Conservation (phyloP, 2,888 invertebrate genomes). For the Agrilus cyanescens region DNA sequence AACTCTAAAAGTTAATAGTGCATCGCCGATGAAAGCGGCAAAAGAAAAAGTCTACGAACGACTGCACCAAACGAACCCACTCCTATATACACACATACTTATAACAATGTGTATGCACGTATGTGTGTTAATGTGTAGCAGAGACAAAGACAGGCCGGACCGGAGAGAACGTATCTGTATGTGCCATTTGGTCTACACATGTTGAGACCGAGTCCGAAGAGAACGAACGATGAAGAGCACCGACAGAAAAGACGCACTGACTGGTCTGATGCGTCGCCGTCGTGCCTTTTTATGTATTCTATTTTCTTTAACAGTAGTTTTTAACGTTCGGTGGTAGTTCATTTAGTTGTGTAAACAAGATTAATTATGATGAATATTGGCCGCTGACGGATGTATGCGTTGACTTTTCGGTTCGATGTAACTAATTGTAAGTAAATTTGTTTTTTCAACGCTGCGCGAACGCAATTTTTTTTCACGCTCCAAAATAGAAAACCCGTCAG, state of each 20-base stretch:
- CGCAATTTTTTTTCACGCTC: too few relatives aligned
- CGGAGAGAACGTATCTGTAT: slow-evolving; percentile 1
- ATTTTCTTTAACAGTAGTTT: slow-evolving; percentile 20
- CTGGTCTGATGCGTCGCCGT: too few relatives aligned
- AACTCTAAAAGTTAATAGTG: slow-evolving; percentile 28
- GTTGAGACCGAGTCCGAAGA: slow-evolving; percentile 15
- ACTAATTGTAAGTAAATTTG: too few relatives aligned
- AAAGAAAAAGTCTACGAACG: slow-evolving; percentile 11
- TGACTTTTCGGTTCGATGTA: background rate
- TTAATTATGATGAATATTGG: slow-evolving; percentile 19
- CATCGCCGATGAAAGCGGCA: slow-evolving; percentile 23
- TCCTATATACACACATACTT: background rate
- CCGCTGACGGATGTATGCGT: slow-evolving; percentile 18
- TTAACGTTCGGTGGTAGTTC: slow-evolving; percentile 23
- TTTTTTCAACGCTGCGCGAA: too few relatives aligned
- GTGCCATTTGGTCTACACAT: slow-evolving; percentile 26
- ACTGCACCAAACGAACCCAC: slow-evolving; percentile 7
- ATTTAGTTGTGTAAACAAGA: slow-evolving; percentile 25
- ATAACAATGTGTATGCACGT: too few relatives aligned
- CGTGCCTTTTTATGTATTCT: slow-evolving; percentile 19
- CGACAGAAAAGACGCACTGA: too few relatives aligned
- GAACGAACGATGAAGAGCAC: slow-evolving; percentile 16
- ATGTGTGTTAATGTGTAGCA: too few relatives aligned
- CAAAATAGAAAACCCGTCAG: too few relatives aligned
- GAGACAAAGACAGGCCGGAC: slow-evolving; percentile 9